phyloP scores from a whole-genome alignment of 2,888 invertebrate genomes.

The Lithophane socia region DNA sequence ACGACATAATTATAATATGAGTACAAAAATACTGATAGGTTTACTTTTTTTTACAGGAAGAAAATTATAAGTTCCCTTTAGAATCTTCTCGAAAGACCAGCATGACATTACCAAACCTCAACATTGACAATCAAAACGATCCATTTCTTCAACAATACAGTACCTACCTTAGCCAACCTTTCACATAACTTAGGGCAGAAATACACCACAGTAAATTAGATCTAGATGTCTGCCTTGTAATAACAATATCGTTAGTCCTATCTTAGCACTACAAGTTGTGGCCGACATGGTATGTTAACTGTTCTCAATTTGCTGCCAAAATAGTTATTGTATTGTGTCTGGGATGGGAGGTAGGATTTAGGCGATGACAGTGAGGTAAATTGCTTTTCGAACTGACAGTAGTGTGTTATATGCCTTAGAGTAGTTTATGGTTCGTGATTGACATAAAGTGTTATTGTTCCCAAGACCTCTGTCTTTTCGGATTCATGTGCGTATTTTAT shows the following conservation, averaged over 20 bases:
- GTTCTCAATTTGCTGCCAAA: slow-evolving; percentile 50
- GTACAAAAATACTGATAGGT: too few species aligned
- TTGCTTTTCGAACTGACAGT: slow-evolving; percentile 3
- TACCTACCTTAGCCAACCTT: background rate
- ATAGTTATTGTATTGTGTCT: slow-evolving; percentile 43
- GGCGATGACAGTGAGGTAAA: slow-evolving; percentile 11
- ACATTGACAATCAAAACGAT: background rate
- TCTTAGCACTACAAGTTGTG: slow-evolving; percentile 33
- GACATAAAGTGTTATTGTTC: background rate
- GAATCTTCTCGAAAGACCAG: background rate
- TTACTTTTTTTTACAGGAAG: too few species aligned
- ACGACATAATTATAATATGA: too few species aligned
- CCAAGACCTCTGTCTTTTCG: too few species aligned
- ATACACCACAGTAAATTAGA: slow-evolving; percentile 24
- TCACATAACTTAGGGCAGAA: slow-evolving; percentile 20
- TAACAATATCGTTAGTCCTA: slow-evolving; percentile 30
- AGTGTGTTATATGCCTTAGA: background rate
- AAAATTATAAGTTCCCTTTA: too few species aligned
- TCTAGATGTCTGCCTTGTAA: slow-evolving; percentile 8
- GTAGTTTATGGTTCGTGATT: background rate
- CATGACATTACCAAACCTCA: background rate
- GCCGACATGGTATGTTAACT: slow-evolving; percentile 19
- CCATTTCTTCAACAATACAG: background rate
- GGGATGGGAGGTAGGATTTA: slow-evolving; percentile 19
- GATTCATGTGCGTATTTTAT: too few species aligned